Percentiles rank a stretch among this genome's conserved stretches.
These are phyloP conservation scores for Xanthorhoe spadicearia DNA, from an alignment of 2,888 invertebrate genomes.

Conservation along the genomic window DNA sequence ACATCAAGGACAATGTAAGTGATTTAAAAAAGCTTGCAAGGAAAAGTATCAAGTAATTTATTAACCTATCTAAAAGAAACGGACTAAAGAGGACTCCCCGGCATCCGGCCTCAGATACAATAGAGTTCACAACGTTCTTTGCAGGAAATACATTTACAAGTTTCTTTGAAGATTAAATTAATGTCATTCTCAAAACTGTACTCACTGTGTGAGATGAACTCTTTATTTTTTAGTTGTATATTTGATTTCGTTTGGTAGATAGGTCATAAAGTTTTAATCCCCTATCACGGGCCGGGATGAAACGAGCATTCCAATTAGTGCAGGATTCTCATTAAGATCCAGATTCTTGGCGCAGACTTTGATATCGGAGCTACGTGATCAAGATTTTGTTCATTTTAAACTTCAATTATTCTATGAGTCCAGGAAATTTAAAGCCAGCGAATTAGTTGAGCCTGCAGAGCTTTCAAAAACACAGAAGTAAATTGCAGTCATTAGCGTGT, in stretches of 20 bases:
- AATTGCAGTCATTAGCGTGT: conserved; percentile 25
- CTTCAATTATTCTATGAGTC: conserved; percentile 44
- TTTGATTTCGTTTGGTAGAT: conserved; percentile 55
- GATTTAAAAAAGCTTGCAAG: conserved; percentile 23
- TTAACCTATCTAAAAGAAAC: conserved; percentile 45
- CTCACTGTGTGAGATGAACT: background rate
- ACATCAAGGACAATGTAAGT: conserved; percentile 4
- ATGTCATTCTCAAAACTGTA: conserved; percentile 31
- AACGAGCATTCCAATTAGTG: conserved; percentile 81
- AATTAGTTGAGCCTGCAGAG: conserved; percentile 23
- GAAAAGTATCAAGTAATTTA: conserved; percentile 48
- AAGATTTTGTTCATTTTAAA: conserved; percentile 68
- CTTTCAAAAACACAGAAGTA: conserved; percentile 25
- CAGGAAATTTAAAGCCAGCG: conserved; percentile 27
- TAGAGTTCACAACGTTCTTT: conserved; percentile 46
- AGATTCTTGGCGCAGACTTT: conserved; percentile 74
- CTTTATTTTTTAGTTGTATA: conserved; percentile 36
- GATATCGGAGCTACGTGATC: conserved; percentile 78
- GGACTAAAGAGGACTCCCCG: conserved; percentile 45
- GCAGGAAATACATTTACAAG: conserved; percentile 50
- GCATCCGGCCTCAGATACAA: conserved; percentile 46
- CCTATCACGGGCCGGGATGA: conserved; percentile 61
- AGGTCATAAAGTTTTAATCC: conserved; percentile 67
- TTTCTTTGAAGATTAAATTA: conserved; percentile 10
- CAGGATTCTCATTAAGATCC: conserved; percentile 77